Evolutionary conservation across 2,113 vertebrate genomes (phyloP), one percentile per base, ranked within the genome.

Genomic region (Rhipidura dahli): DNA sequence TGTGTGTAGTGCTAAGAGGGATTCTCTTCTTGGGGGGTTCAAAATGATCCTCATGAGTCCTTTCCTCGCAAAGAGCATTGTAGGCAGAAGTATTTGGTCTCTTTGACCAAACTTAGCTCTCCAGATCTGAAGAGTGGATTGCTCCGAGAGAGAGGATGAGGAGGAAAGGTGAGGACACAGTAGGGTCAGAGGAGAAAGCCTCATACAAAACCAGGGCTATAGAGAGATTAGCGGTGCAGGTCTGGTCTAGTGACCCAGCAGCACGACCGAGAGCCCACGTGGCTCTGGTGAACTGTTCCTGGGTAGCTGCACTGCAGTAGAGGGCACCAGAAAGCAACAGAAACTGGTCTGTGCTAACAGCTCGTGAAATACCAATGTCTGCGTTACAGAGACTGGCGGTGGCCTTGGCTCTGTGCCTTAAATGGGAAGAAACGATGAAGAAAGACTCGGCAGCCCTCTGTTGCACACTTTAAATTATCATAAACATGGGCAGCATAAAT

Each of bases 321-420:
- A 96, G 96, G 95, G 95, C 95, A 96, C 94, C 95, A 86, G 63
- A 76, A 88, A 88, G 92, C 90, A 82, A 44, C 75, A 23, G 49
- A 90, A 93, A 5, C n/a, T 1, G 33, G 56, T 65, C 37, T 1
- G 40, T 2, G 78, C 81, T 47, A 9, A 9, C 65, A 51, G 77
- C 84, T 8, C 19, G 12, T 10, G 2, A 24, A 51, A 45, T 4
- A 30, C 64, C 3, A 2, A 0, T 1, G 68, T 1, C 51, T 33
- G 53, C 7, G 3, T 30, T 37, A 5, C 27, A 6, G 10, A 57
- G 37, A 10, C 31, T 12, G 72, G 10, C 9, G 8, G 18, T 3
- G 63, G n/a, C 35, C 6, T 31, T 18, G 75, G 70, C 18, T 57
- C 63, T 27, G 73, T 13, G 82, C 66, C 50, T 28, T 5, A 5